Conservation (phyloP, 2,113 vertebrate genomes). For the Pardalotus punctatus region DNA sequence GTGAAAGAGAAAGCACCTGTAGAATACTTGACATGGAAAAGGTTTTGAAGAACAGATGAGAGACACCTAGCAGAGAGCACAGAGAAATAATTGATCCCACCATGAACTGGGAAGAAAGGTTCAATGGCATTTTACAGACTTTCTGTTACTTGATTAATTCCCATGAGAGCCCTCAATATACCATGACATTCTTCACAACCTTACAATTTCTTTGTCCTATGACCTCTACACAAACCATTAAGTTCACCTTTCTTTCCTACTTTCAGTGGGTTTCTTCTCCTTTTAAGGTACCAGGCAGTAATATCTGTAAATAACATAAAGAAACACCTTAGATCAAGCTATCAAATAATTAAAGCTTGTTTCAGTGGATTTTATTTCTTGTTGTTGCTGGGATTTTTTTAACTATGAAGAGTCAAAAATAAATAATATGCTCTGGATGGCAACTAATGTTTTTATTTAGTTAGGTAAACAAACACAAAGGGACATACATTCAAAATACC, state of each 20-base stretch:
- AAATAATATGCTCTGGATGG: background rate
- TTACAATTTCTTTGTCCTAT: background rate
- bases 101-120: background rate
- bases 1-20: background rate
- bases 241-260: background rate
- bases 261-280: background rate
- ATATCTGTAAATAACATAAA: background rate
- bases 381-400: background rate
- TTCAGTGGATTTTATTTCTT: background rate
- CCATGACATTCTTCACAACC: background rate
- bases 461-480: background rate
- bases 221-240: background rate
- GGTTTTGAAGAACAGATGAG: slow-evolving; percentile 2
- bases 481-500: background rate
- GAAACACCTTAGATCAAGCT: background rate
- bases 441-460: background rate
- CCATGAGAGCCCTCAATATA: background rate
- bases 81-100: slow-evolving; percentile 4
- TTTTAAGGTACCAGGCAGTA: background rate
- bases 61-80: background rate
- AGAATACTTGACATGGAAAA: background rate
- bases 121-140: background rate
- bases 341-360: background rate
- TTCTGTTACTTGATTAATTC: slow-evolving; percentile 12
- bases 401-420: background rate